Evolutionary conservation across 2,797 vertebrate species (phyloP), one percentile per base, ranked within the genome.

Genomic region (Lepilemur septentrionalis): DNA sequence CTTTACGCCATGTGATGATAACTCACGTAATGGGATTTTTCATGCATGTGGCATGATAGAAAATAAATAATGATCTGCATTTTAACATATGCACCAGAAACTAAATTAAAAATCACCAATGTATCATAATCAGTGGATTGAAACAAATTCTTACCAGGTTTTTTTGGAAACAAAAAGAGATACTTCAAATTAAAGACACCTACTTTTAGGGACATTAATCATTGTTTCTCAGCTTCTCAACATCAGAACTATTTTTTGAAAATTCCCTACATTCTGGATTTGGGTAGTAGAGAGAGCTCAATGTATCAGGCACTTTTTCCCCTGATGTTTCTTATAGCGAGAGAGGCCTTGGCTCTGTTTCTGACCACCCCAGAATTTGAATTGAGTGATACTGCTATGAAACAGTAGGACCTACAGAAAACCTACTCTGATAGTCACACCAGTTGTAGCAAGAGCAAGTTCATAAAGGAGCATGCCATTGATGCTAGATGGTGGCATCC

Each of bases 1-100:
- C 70, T 79, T 84, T 67, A 59, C 32, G 6, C 50, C 32, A 13
- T 84, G 46, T 86, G 85, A 83, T 78, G 20, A 43, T 91, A 92
- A 85, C 46, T 81, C 94, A 75, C 32, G 25, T 65, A 81, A 91
- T 91, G 52, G 35, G 22, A 46, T 63, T 95, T 89, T 88, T 76
- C 92, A 88, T 81, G 38, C 72, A 63, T 75, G n/a, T 73, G 11
- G 20, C 69, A 87, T 61, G 65, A 35, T 55, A 67, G 35, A 76
- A 89, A 93, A 82, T 75, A 81, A 83, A 78, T 17, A 72, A 89
- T 81, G 6, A 76, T 93, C 52, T 90, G 28, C 72, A 79, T 91
- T 91, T 89, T 93, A 96, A 67, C 22, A 52, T 93, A 55, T 35
- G 23, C 52, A 72, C 88, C 50, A 96, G 61, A 82, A 95, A 75